Base-by-base conservation (phyloP, 2,888 invertebrate genomes). In the Parapristionchus giblindavisi region DNA sequence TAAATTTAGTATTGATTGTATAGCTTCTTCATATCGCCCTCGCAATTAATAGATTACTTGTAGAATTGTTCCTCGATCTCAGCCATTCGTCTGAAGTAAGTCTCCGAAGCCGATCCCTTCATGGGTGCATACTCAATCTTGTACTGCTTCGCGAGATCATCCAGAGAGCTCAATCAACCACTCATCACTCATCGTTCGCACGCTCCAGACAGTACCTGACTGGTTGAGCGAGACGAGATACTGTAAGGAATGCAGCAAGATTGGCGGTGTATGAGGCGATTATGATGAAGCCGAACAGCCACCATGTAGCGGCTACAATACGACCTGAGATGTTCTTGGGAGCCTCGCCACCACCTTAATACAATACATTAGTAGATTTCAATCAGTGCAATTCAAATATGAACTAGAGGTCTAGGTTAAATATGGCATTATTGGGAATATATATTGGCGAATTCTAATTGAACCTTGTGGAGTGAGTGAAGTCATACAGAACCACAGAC, bases 231-330 rank as follows among this genome's bases (percentile, higher is more conserved):
- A 88, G 77, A 8, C 87, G 76, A 1, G 88, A 96, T 36, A 91
- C 90, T 1, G 98, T 98, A 76, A 98, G 91, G 88, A 97, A 98
- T 0, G 98, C 98, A 1, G 98, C 98, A 87, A 98, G 91, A 89
- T 98, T 98, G 0, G 98, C 98, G 0, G 98, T 98, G 89, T 98
- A 98, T 0, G 96, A 96, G 3, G 98, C 98, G 88, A 98, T 97
- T 81, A 98, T 96, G 88, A 98, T 97, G 89, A 98, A 98, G 0
- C 97, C 96, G 89, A 98, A 98, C 34, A 98, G 90, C 98, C 98
- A 98, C 97, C 87, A 87, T 0, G 97, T 97, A 1, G 97, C 97
- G 0, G 97, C 97, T 0, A 98, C 93, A 17, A 98, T 90, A 68
- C 97, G 91, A 0, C 97, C 97, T 0, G 96, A 96, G 0, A 98